These are phyloP conservation scores for Epizoanthus illoricatus DNA, from an alignment of 92 coral and sea anemone species.

Conservation along the genomic window DNA sequence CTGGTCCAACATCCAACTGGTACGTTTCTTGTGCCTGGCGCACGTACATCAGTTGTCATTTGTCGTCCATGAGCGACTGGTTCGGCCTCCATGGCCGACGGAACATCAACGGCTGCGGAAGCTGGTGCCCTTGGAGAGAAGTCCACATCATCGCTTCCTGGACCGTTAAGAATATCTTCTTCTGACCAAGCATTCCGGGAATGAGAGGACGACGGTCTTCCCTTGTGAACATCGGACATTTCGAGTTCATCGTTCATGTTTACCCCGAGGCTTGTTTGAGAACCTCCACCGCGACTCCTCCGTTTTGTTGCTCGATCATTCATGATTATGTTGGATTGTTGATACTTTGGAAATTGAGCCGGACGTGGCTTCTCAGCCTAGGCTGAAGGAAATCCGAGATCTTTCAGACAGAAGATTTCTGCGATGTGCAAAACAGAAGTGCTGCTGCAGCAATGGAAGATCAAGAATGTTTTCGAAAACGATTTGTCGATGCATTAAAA, in stretches of 20 bases:
- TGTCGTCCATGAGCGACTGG: slow-evolving; percentile 82
- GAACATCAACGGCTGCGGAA: slow-evolving; percentile 94
- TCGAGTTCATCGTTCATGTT: slow-evolving; percentile 88
- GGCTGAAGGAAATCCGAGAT: background rate
- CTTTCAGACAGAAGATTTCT: background rate
- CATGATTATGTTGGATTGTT: slow-evolving; percentile 31
- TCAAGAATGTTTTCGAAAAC: slow-evolving; percentile 38
- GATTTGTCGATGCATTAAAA: slow-evolving; percentile 20
- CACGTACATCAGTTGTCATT: slow-evolving; percentile 91
- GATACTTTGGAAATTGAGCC: background rate
- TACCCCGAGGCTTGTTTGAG: slow-evolving; percentile 92
- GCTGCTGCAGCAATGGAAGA: slow-evolving; percentile 15
- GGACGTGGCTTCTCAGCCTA: background rate
- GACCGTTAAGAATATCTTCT: slow-evolving; percentile 73
- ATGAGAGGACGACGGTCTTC: slow-evolving; percentile 80
- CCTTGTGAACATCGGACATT: slow-evolving; percentile 72
- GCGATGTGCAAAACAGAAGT: slow-evolving; percentile 3
- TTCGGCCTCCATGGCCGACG: slow-evolving; percentile 96
- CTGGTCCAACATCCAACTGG: slow-evolving; percentile 99
- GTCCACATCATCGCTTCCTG: slow-evolving; percentile 88
- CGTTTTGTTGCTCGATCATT: slow-evolving; percentile 67
- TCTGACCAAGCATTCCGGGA: slow-evolving; percentile 97
- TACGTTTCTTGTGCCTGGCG: slow-evolving; percentile 88
- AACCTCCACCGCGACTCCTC: slow-evolving; percentile 74
- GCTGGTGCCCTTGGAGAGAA: slow-evolving; percentile 88